phyloP scores from a whole-genome alignment of 2,113 vertebrate species.

The Phalacrocorax aristotelis region DNA sequence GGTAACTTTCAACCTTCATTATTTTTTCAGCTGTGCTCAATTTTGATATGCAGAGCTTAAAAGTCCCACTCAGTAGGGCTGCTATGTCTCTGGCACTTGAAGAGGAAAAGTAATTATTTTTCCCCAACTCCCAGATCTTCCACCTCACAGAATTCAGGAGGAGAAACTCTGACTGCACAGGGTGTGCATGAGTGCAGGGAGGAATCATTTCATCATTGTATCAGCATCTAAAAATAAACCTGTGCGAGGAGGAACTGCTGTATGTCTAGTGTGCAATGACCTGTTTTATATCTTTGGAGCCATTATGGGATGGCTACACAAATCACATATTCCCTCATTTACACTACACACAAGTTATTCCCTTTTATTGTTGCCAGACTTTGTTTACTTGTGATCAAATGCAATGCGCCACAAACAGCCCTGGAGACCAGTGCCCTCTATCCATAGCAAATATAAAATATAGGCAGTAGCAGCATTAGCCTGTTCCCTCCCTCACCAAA shows the following conservation, averaged over 20 bases:
- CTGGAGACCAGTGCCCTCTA: neutral
- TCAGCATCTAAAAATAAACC: slow-evolving; percentile 43
- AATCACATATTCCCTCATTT: slow-evolving; percentile 38
- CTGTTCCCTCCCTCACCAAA: neutral
- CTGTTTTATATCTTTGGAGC: slow-evolving; percentile 37
- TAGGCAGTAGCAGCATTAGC: neutral
- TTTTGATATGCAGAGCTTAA: neutral
- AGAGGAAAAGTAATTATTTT: neutral
- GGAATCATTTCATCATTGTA: neutral
- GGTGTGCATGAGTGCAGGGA: neutral
- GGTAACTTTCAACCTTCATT: neutral
- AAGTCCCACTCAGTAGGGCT: neutral
- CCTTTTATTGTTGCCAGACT: slow-evolving; percentile 28
- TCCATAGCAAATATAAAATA: neutral
- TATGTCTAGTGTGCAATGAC: slow-evolving; percentile 38
- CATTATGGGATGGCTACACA: slow-evolving; percentile 36
- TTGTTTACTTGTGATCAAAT: slow-evolving; percentile 16
- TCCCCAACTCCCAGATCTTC: neutral
- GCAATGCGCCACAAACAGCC: neutral
- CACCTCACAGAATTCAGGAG: neutral
- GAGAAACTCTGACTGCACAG: neutral
- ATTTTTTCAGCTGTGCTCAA: neutral
- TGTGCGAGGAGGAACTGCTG: neutral
- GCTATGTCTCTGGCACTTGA: neutral
- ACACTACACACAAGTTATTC: slow-evolving; percentile 46